Base-by-base conservation (phyloP, 2,113 vertebrate genomes). In the Ameiurus melas region DNA sequence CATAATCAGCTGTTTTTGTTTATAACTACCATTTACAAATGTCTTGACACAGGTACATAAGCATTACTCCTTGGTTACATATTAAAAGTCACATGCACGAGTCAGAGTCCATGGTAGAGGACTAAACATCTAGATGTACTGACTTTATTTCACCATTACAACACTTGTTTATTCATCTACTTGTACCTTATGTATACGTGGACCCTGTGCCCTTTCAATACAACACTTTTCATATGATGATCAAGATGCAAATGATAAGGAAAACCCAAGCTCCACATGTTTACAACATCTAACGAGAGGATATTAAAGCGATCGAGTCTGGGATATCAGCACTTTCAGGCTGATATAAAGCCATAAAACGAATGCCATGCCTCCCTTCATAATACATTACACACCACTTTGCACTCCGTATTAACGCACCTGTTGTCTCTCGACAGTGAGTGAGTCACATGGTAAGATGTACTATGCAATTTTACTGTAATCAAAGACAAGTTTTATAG, bases 1-100 rank as follows among this genome's bases (percentile, higher is more conserved):
- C 83, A 86, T 80, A 85, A 89, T 92, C 90, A 92, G 89, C 89
- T 87, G 79, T 90, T 92, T 90, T 57, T 91, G 82, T 91, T 90
- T 90, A 89, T 89, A 92, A 89, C 84, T 75, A 39, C 78, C 33
- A 77, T 25, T 85, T 82, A 87, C 57, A 86, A 86, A 85, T 51
- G 58, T 20, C 87, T 88, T 86, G 51, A 89, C 39, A 75, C 57
- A 77, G 53, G 70, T 83, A 70, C 71, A 89, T 81, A 88, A 87
- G 73, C 85, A 89, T 86, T 87, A 64, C 77, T 85, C 87, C 80
- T 17, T 87, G 77, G 78, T 91, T 85, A 84, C 70, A 88, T 84
- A 90, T 89, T 85, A 87, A 87, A 87, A 75, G 85, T 88, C 88
- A 89, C 88, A 84, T 22, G 16, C 39, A 43, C 39, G 39, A 43